These are phyloP conservation scores for Geotrypetes seraphini DNA, from an alignment of 2,797 vertebrate species.

Conservation along the genomic window DNA sequence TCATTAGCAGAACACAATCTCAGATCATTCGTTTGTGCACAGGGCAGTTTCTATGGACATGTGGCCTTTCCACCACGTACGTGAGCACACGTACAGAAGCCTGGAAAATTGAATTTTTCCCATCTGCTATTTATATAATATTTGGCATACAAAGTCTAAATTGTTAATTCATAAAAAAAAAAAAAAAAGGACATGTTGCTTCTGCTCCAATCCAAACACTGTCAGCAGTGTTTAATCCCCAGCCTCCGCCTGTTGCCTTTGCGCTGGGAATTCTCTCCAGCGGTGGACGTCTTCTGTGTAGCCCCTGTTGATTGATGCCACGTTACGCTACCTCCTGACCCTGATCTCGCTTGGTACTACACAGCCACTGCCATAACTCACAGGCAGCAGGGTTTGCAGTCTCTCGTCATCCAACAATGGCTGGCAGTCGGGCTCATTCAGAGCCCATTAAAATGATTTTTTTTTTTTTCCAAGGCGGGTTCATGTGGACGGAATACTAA, in stretches of 20 bases:
- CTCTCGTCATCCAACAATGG: background rate
- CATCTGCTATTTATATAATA: background rate
- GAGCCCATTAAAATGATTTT: slow-evolving; percentile 12
- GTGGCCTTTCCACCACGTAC: background rate
- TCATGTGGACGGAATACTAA: slow-evolving; percentile 6
- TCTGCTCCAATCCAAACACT: background rate
- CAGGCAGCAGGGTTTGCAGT: background rate
- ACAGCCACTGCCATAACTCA: background rate
- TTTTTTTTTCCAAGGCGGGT: background rate
- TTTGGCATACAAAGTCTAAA: background rate
- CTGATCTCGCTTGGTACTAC: background rate
- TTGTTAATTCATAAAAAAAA: background rate
- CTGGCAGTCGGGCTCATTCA: slow-evolving; percentile 14
- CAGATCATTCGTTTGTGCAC: too few relatives aligned
- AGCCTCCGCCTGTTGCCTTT: background rate
- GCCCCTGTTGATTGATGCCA: slow-evolving; percentile 2
- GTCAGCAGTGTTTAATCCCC: background rate
- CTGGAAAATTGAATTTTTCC: background rate
- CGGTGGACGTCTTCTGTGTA: background rate
- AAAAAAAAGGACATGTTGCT: background rate
- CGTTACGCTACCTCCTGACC: slow-evolving; percentile 7
- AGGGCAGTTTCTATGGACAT: too few relatives aligned
- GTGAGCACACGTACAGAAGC: accelerated
- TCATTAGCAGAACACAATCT: too few relatives aligned
- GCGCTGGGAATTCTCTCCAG: background rate